Conservation (phyloP, 2,888 invertebrate species). For the Salticus scenicus region DNA sequence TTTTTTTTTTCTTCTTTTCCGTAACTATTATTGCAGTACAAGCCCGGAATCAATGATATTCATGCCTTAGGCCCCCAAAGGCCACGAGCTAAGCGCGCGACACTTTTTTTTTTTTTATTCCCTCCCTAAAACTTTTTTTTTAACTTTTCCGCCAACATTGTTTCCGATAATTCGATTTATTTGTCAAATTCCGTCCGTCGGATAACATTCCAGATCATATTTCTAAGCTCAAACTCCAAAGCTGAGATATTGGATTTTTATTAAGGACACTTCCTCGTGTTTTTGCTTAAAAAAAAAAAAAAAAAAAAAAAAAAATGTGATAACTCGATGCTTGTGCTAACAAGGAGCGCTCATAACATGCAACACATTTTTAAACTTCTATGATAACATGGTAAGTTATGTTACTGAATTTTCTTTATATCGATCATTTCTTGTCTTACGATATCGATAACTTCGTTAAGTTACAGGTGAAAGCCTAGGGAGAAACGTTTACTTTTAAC, state of each 20-base stretch:
- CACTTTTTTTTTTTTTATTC: background rate
- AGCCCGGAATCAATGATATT: conserved; percentile 51
- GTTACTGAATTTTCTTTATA: background rate
- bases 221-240: conserved; percentile 37
- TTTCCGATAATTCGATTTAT: conserved; percentile 69
- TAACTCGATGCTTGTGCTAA: conserved; percentile 27
- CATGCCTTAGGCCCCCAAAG: conserved; percentile 25
- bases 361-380: background rate
- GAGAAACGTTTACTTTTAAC: too few relatives aligned
- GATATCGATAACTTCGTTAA: conserved; percentile 11
- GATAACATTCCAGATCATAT: conserved; percentile 66
- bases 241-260: conserved; percentile 58
- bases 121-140: background rate
- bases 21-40: conserved; percentile 53
- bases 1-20: conserved; percentile 14
- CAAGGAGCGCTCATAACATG: conserved; percentile 11
- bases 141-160: conserved; percentile 48
- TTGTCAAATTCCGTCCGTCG: conserved; percentile 46
- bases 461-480: background rate
- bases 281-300: conserved; percentile 4
- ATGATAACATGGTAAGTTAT: background rate
- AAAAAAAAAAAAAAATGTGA: conserved; percentile 15
- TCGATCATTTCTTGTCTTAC: background rate
- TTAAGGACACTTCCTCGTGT: conserved; percentile 38
- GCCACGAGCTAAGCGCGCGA: conserved; percentile 33